Percentiles rank a stretch among this genome's conserved stretches.
Evolutionary conservation across 2,113 vertebrate genomes (phyloP).

Genomic region (Amia ocellicauda): DNA sequence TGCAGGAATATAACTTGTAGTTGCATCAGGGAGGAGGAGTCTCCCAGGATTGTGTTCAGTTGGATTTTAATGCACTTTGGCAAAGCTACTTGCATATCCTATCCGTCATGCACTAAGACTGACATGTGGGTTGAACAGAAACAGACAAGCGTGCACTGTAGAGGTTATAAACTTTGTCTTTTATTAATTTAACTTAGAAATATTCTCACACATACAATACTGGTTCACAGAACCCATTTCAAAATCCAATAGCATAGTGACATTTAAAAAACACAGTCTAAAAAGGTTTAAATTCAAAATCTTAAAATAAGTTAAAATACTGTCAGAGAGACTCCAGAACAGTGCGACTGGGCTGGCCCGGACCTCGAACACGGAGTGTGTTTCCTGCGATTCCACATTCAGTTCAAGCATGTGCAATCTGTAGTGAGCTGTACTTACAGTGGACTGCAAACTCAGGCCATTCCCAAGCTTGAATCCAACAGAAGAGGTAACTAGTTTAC

Average conservation of each 20-base stretch:
- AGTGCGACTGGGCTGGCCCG: neutral
- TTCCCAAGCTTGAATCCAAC: too few relatives aligned
- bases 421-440: constrained; percentile 33
- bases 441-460: constrained; percentile 9
- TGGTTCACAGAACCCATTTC: constrained; percentile 71
- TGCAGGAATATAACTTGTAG: too few relatives aligned
- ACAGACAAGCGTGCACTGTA: neutral
- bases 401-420: constrained; percentile 44
- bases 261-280: constrained; percentile 10
- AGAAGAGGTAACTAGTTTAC: too few relatives aligned
- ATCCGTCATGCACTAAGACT: too few relatives aligned
- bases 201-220: constrained; percentile 41
- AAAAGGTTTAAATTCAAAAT: constrained; percentile 26
- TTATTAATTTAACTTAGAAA: constrained; percentile 36
- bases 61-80: too few relatives aligned
- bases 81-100: too few relatives aligned
- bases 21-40: too few relatives aligned
- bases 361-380: too few relatives aligned
- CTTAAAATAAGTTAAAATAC: constrained; percentile 35
- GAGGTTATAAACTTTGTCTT: constrained; percentile 44
- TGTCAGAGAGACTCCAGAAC: constrained; percentile 15
- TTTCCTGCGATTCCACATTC: constrained; percentile 24
- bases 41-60: too few relatives aligned
- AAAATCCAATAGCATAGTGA: constrained; percentile 34
- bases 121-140: too few relatives aligned